Percentiles rank a stretch among this genome's conserved stretches.
These are phyloP conservation scores for Oreochromis niloticus DNA, from an alignment of 2,113 vertebrate species.

Conservation along the genomic window DNA sequence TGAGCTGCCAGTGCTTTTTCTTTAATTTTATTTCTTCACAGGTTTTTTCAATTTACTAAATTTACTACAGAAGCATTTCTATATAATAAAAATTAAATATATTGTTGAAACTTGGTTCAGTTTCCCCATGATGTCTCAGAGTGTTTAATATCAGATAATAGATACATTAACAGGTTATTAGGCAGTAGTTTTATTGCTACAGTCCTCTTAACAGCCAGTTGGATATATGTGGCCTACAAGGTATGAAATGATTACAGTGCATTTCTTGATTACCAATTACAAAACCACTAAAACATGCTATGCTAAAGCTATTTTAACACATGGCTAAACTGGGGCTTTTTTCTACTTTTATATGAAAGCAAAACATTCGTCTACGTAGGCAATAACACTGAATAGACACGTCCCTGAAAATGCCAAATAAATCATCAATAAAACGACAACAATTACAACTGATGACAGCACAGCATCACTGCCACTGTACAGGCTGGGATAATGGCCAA, in stretches of 20 bases:
- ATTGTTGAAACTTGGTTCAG: not conserved
- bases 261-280: not conserved
- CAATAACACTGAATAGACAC: not conserved
- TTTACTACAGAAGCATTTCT: not conserved
- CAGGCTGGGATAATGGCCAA: not conserved
- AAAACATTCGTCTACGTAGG: not conserved
- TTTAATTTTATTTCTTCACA: not conserved
- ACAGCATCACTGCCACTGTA: not conserved
- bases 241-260: not conserved
- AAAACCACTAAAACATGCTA: not conserved
- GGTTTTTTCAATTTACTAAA: not conserved
- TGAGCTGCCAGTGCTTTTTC: not conserved
- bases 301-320: not conserved
- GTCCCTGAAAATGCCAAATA: not conserved
- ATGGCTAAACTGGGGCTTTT: rapidly evolving
- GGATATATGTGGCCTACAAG: not conserved
- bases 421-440: not conserved
- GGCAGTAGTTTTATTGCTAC: not conserved
- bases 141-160: not conserved
- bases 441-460: not conserved
- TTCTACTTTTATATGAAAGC: not conserved
- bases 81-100: not conserved
- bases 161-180: not conserved
- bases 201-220: not conserved
- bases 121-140: not conserved